Evolutionary conservation across 2,113 vertebrate genomes (phyloP).

Genomic region (Alligator sinensis): DNA sequence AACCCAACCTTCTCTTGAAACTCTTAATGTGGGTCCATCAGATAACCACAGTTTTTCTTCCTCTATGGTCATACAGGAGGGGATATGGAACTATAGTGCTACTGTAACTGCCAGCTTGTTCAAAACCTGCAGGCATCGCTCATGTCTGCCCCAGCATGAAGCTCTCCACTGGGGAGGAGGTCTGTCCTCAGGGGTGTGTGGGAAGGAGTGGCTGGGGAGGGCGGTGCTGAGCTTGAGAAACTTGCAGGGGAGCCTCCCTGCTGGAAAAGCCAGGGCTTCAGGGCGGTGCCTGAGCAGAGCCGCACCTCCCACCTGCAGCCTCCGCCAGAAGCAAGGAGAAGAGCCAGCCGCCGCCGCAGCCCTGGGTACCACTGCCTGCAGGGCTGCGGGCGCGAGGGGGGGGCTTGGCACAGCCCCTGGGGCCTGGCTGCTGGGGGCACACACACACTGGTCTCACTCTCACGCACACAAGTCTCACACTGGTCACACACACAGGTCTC

Average conservation of each 20-base stretch:
- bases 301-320: slow-evolving; percentile 46
- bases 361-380: slow-evolving; percentile 37
- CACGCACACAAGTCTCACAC: slow-evolving; percentile 23
- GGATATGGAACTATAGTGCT: neutral
- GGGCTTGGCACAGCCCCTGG: neutral
- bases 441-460: neutral
- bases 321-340: neutral
- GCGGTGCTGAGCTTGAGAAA: neutral
- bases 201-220: fast-evolving
- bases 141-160: neutral
- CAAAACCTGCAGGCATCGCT: neutral
- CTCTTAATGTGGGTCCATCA: too few relatives aligned
- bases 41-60: neutral
- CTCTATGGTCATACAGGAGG: neutral
- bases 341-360: neutral
- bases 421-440: neutral
- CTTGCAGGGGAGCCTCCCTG: neutral
- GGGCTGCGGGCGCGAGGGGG: slow-evolving; percentile 33
- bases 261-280: neutral
- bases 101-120: too few relatives aligned
- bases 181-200: neutral
- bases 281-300: neutral
- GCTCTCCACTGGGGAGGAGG: neutral
- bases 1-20: too few relatives aligned
- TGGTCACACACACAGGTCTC: neutral